Conservation (phyloP, 2,888 invertebrate species). For the Oscheius sp. region DNA sequence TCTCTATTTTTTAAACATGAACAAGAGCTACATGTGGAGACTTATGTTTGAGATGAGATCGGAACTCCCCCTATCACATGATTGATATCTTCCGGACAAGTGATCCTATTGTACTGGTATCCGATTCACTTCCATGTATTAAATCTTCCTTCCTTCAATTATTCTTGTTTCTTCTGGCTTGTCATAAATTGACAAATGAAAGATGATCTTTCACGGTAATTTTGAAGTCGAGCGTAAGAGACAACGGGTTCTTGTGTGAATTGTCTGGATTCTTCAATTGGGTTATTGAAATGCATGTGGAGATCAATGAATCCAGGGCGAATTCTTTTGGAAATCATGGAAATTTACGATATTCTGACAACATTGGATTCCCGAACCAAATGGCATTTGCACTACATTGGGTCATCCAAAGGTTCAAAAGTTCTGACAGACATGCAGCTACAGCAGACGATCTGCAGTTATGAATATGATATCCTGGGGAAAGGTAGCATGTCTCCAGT, state of each 20-base stretch:
- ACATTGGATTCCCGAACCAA: too few species aligned
- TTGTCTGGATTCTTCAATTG: slow-evolving; percentile 35
- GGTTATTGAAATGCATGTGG: slow-evolving; percentile 37
- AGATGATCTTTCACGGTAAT: slow-evolving; percentile 9
- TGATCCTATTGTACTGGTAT: slow-evolving; percentile 4
- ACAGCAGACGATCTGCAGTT: too few species aligned
- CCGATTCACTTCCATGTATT: not conserved
- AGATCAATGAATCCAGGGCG: slow-evolving; percentile 25
- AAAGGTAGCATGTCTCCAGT: slow-evolving; percentile 1
- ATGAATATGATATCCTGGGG: too few species aligned
- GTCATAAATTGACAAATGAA: not conserved
- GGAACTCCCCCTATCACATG: slow-evolving; percentile 48
- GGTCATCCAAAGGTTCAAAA: not conserved
- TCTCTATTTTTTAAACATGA: slow-evolving; percentile 66
- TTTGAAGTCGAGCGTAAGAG: slow-evolving; percentile 26
- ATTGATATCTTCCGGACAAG: not conserved
- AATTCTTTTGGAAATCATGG: not conserved
- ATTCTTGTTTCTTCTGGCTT: not conserved
- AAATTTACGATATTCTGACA: not conserved
- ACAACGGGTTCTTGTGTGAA: slow-evolving; percentile 28
- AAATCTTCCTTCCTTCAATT: not conserved
- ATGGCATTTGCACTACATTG: not conserved
- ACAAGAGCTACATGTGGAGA: slow-evolving; percentile 63
- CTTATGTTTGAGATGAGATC: slow-evolving; percentile 62
- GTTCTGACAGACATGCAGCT: not conserved